A percentile compares a stretch with the other conserved stretches of the same genome.
phyloP scores from a whole-genome alignment of 2,888 invertebrate genomes.

The Nematopogon swammerdamellus region DNA sequence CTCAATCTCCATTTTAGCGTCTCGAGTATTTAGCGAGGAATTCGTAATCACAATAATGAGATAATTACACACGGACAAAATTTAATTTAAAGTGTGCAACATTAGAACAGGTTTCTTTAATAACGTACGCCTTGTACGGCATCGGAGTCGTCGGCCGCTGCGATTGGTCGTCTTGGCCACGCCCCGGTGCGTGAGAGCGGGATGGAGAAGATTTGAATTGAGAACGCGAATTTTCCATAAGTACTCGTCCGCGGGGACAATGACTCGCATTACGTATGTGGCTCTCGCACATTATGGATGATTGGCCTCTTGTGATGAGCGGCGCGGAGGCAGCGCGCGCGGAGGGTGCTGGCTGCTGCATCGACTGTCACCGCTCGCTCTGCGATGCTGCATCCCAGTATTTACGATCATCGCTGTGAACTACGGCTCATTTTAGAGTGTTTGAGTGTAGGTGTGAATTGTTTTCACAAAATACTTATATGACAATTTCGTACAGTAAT shows the following conservation, averaged over 20 bases:
- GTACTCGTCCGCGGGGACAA: slow-evolving; percentile 52
- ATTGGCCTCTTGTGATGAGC: slow-evolving; percentile 55
- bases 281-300: slow-evolving; percentile 53
- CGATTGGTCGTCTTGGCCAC: slow-evolving; percentile 53
- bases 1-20: slow-evolving; percentile 41
- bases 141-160: slow-evolving; percentile 48
- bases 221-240: slow-evolving; percentile 59
- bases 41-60: slow-evolving; percentile 57
- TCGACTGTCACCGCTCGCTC: slow-evolving; percentile 48
- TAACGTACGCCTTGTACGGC: slow-evolving; percentile 56
- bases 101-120: slow-evolving; percentile 59
- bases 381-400: too few relatives aligned
- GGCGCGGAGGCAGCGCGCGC: too few relatives aligned
- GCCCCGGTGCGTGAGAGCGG: slow-evolving; percentile 54
- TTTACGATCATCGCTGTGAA: too few relatives aligned
- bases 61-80: slow-evolving; percentile 57
- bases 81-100: slow-evolving; percentile 57
- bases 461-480: too few relatives aligned
- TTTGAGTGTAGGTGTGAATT: too few relatives aligned
- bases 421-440: too few relatives aligned
- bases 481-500: too few relatives aligned
- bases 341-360: slow-evolving; percentile 39
- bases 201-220: slow-evolving; percentile 52
- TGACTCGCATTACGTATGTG: slow-evolving; percentile 57
- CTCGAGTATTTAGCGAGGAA: slow-evolving; percentile 49